These are phyloP conservation scores for Haliclystus octoradiatus DNA, from an alignment of 30 jellyfish, hydroid and myxozoan species.

Conservation along the genomic window DNA sequence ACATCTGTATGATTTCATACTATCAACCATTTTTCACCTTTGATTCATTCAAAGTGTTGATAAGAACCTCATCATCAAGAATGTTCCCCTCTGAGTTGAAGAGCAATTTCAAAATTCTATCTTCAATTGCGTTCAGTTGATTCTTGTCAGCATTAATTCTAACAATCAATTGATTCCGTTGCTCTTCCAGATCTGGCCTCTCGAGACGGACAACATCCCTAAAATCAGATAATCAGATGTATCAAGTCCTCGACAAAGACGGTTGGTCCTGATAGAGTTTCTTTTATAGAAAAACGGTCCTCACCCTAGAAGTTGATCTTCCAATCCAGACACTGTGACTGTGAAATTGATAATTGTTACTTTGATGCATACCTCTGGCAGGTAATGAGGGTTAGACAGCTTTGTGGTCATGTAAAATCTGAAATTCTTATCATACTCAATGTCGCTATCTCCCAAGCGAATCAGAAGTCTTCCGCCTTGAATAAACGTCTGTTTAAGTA, in stretches of 20 bases:
- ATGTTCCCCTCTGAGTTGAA: conserved; percentile 87
- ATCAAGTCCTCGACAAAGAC: not conserved
- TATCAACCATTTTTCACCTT: conserved; percentile 41
- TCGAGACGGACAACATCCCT: conserved; percentile 85
- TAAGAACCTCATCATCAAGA: conserved; percentile 88
- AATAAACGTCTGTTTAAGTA: conserved; percentile 79
- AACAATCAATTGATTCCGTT: conserved; percentile 78
- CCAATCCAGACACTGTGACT: conserved; percentile 85
- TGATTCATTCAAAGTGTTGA: conserved; percentile 83
- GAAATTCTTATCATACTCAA: conserved; percentile 84
- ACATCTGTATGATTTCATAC: not conserved
- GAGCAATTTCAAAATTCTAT: conserved; percentile 73
- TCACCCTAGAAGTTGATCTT: conserved; percentile 91
- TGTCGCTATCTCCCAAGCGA: conserved; percentile 91
- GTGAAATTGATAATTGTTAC: conserved; percentile 92
- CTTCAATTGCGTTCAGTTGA: conserved; percentile 87
- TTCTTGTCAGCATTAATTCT: conserved; percentile 89
- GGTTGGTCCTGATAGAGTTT: not conserved
- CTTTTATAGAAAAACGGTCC: no score
- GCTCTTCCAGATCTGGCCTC: conserved; percentile 92
- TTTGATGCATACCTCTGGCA: conserved; percentile 94
- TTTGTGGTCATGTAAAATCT: conserved; percentile 87
- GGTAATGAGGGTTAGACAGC: conserved; percentile 86
- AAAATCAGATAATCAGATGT: not conserved
- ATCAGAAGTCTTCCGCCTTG: conserved; percentile 89